Percentiles rank a stretch among this genome's conserved stretches.
Evolutionary conservation across 2,888 invertebrate genomes (phyloP).

Genomic region (Tiphia femorata): DNA sequence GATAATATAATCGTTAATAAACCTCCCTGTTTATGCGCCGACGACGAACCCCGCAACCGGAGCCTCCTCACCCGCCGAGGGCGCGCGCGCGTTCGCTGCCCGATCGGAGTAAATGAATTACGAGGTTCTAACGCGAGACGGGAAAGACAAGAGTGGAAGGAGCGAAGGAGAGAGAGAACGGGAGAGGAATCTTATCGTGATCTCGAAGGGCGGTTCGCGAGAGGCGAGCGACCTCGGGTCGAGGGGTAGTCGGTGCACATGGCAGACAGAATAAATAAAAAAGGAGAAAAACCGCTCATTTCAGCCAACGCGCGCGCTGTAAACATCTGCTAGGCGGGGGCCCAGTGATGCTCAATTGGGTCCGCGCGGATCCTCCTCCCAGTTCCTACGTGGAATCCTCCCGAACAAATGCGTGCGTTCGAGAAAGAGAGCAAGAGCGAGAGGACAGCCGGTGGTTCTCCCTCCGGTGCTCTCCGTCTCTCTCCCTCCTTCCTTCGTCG

Average conservation of each 20-base stretch:
- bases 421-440: constrained; percentile 42
- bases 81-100: too few relatives aligned
- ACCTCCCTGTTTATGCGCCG: too few relatives aligned
- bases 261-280: constrained; percentile 59
- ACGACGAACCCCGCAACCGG: too few relatives aligned
- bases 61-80: too few relatives aligned
- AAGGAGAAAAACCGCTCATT: constrained; percentile 57
- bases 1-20: too few relatives aligned
- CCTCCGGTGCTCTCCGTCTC: not conserved
- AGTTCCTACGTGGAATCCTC: too few relatives aligned
- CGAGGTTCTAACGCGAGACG: too few relatives aligned
- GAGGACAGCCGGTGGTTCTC: constrained; percentile 37
- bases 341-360: constrained; percentile 51
- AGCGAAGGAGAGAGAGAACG: too few relatives aligned
- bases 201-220: constrained; percentile 37
- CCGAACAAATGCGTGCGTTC: too few relatives aligned
- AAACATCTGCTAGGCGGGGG: constrained; percentile 66
- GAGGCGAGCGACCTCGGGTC: constrained; percentile 42
- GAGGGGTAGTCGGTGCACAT: constrained; percentile 53
- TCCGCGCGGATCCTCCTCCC: too few relatives aligned
- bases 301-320: constrained; percentile 51
- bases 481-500: constrained; percentile 14
- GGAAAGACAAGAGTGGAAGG: too few relatives aligned
- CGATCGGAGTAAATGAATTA: too few relatives aligned
- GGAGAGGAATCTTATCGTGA: constrained; percentile 20